A percentile compares a stretch with the other conserved stretches of the same genome.
Conservation (phyloP, 1,140 invertebrate species). For the Drosophila repletoides region DNA sequence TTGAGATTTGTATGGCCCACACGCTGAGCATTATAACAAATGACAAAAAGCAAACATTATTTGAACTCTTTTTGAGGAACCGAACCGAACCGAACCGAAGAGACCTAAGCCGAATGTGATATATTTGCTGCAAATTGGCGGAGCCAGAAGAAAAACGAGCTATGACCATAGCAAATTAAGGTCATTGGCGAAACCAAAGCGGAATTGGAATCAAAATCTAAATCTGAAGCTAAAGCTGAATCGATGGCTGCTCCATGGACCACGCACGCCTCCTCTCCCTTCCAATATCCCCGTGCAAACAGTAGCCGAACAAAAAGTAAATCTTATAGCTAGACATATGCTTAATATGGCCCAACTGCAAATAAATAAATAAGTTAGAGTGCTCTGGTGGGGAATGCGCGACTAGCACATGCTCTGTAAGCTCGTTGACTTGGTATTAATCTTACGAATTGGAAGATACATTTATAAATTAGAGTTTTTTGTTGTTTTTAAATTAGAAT, state of each 20-base stretch:
- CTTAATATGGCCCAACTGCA: constrained; percentile 60
- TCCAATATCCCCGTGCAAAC: no score
- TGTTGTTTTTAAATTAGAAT: no score
- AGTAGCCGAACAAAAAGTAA: constrained; percentile 33
- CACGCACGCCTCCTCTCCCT: constrained; percentile 50
- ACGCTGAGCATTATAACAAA: constrained; percentile 19
- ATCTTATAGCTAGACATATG: constrained; percentile 34
- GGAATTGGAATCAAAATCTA: constrained; percentile 26
- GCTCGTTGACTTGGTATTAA: no score
- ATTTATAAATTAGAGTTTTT: no score
- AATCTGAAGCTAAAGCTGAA: neutral
- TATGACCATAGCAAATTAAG: constrained; percentile 66
- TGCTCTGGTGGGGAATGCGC: no score
- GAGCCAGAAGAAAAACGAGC: constrained; percentile 65
- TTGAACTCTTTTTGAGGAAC: no score
- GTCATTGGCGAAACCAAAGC: constrained; percentile 51
- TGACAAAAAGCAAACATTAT: constrained; percentile 22
- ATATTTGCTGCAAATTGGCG: constrained; percentile 69
- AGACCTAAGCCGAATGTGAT: constrained; percentile 42
- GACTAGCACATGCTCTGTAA: no score
- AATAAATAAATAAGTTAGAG: constrained; percentile 43
- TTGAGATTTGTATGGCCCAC: no score
- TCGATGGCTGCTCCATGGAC: constrained; percentile 5
- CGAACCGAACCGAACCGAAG: no score
- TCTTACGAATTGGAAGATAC: no score